Base-by-base conservation (phyloP, 2,888 invertebrate species). In the Pardosa pseudoannulata region DNA sequence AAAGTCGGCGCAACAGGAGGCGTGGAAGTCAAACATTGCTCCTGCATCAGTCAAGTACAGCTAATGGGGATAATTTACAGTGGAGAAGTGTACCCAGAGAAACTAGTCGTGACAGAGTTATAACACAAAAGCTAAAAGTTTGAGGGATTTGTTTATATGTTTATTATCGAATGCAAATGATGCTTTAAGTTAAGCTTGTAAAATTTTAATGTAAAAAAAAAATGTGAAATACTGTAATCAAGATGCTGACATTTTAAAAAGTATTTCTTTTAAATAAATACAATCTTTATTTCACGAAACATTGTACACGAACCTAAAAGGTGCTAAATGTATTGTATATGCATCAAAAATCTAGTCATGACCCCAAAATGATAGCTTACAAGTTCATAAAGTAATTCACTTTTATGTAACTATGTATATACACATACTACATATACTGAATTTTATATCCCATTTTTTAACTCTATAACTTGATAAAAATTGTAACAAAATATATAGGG, bases 1-100 rank as follows among this genome's bases (percentile, higher is more conserved):
- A 98, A 92, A 96, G 97, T 91, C 95, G 96, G 90, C 92, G 96
- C 79, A 95, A 95, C 67, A 72, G 79, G 74, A 79, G 86, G 65
- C 73, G 82, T 70, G 88, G 88, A 32, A 83, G 85, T 64, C 88
- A 85, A 28, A 80, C 87, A 16, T 31, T 80, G 46, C 72, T 80
- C 36, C 31, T 85, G 19, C 85, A 86, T 19, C 87, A 87, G 56
- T 87, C 87, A 31, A 80, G 56, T 80, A 65, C 72, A n/a, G 56
- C 72, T 19, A 76, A 65, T 56, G 71, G 64, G 67, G 87, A 87
- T 27, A 87, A 79, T 76, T 32, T 76, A 28, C 87, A 87, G 32
- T 87, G 87, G 87, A 87, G 87, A 80, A 87, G 80, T 28, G 74
- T 87, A 39, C 80, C 80, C 6, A 76, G 87, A 56, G 87, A 87